phyloP scores from a whole-genome alignment of 2,888 invertebrate species.

The Dolomedes plantarius region DNA sequence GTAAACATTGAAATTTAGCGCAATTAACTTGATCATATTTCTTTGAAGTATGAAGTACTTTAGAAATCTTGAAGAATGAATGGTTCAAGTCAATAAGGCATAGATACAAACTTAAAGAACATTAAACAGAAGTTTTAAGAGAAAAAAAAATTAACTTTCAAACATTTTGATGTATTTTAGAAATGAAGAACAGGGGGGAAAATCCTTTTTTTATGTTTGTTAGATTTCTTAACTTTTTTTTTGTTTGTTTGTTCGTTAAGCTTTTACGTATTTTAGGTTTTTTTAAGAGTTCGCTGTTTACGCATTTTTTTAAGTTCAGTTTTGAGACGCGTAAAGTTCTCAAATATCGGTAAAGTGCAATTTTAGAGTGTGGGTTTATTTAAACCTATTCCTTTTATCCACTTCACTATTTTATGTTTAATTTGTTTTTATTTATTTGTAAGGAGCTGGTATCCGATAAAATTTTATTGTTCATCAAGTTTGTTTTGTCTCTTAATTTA shows the following conservation, averaged over 20 bases:
- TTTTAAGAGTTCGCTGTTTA: neutral
- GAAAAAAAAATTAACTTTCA: neutral
- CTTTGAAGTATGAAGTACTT: neutral
- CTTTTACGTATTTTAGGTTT: neutral
- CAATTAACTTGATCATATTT: neutral
- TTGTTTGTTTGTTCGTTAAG: neutral
- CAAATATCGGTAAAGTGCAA: neutral
- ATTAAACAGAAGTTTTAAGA: neutral
- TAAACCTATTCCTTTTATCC: neutral
- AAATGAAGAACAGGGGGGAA: neutral
- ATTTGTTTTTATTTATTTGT: constrained; percentile 48
- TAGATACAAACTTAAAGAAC: neutral
- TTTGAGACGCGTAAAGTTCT: too few species aligned
- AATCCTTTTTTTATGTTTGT: neutral
- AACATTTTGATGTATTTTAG: neutral
- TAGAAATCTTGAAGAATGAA: neutral
- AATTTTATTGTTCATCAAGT: neutral
- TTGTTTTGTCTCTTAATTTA: neutral
- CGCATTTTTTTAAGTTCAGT: too few species aligned
- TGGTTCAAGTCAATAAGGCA: neutral
- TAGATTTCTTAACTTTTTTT: neutral
- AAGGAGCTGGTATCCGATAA: constrained; percentile 64
- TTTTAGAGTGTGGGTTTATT: neutral
- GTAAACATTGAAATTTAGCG: too few species aligned
- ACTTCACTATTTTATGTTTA: neutral